Base-by-base conservation (phyloP, 2,113 vertebrate genomes). In the Platycercus adscitus region DNA sequence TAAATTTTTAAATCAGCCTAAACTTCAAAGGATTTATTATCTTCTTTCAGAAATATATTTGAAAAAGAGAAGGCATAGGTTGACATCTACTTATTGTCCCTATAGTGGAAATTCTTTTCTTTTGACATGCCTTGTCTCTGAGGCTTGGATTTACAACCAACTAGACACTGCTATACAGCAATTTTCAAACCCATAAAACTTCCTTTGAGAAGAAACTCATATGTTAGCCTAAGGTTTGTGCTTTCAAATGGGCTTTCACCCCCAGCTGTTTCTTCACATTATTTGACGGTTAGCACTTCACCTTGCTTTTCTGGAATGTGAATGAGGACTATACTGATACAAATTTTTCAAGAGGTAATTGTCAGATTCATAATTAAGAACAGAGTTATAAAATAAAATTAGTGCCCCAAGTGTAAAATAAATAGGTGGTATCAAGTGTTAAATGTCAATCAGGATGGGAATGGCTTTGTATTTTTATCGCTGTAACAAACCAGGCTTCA, bases 11-110 rank as follows among this genome's bases (percentile, higher is more conserved):
- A 73, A 92, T 95, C 93, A 94, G 72, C 79, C 82, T 92, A 84
- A 93, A 93, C 88, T 94, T 96, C 91, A 97, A 96, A 96, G 91
- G 46, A 61, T 90, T 94, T 93, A 76, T 80, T 92, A 92, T 79
- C 56, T 78, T 73, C 31, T 75, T 94, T 94, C 41, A 85, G 77
- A 95, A 94, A 89, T 73, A 77, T 8, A 53, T 77, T 80, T 81
- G 23, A n/a, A 44, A 31, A 56, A 64, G 60, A 64, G 49, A 52
- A 53, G 11, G 16, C 55, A 47, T 41, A 63, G 61, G 31, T 87
- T 95, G 91, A 77, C 84, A 91, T 84, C 37, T 96, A 55, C 58
- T 94, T 91, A 86, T 89, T 96, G 88, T 96, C 39, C 21, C 28
- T 52, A 18, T 66, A 37, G 8, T 82, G 60, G 47, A 92, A 96